These are phyloP conservation scores for Ctenochaetus hawaiiensis DNA, from an alignment of 2,797 vertebrate genomes.

Conservation along the genomic window DNA sequence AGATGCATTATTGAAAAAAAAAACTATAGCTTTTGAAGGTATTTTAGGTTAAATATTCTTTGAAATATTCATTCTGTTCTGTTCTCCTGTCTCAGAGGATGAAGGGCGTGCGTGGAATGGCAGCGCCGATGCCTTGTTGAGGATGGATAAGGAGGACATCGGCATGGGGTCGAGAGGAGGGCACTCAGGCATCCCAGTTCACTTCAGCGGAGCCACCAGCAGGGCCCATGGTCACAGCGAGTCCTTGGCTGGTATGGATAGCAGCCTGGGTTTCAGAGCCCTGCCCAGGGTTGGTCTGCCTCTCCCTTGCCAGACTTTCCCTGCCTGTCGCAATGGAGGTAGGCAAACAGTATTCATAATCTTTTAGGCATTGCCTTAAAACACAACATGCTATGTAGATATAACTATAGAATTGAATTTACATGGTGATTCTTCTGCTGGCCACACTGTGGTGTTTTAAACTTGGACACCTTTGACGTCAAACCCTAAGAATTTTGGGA, in stretches of 20 bases:
- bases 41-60: conserved; percentile 16
- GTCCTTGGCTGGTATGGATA: conserved; percentile 81
- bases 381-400: conserved; percentile 9
- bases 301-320: conserved; percentile 93
- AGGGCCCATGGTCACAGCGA: conserved; percentile 86
- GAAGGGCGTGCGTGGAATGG: conserved; percentile 87
- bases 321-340: conserved; percentile 94
- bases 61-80: conserved; percentile 29
- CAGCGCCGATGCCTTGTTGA: conserved; percentile 83
- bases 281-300: conserved; percentile 88
- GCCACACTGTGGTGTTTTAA: conserved; percentile 7
- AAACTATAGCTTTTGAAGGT: neutral
- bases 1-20: conserved; percentile 1
- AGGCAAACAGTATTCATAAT: conserved; percentile 41
- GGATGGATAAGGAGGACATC: conserved; percentile 88
- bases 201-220: conserved; percentile 82
- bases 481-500: neutral
- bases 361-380: conserved; percentile 15
- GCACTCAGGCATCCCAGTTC: conserved; percentile 89
- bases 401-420: conserved; percentile 12
- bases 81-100: conserved; percentile 80
- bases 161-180: conserved; percentile 69
- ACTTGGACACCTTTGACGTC: neutral
- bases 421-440: conserved; percentile 10
- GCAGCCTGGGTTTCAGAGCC: conserved; percentile 84